Evolutionary conservation across 2,113 vertebrate species (phyloP).

Genomic region (Heterotilapia buettikoferi): DNA sequence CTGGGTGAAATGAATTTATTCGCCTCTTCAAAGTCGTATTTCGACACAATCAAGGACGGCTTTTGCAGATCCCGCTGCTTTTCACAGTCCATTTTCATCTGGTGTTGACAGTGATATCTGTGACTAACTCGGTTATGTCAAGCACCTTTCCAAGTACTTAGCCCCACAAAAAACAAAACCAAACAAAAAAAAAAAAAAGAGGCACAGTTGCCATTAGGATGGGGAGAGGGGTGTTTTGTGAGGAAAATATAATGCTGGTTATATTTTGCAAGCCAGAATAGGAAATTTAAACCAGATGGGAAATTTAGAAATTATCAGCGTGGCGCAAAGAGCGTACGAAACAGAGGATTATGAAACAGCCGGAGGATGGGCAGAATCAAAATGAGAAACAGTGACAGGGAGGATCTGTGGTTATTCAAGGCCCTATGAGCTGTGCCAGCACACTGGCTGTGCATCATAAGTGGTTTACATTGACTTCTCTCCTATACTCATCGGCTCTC

Average conservation of each 20-base stretch:
- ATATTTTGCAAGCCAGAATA: background rate
- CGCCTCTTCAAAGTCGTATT: background rate
- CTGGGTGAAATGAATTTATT: background rate
- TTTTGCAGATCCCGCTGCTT: background rate
- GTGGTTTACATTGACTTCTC: slow-evolving; percentile 17
- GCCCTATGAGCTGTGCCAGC: slow-evolving; percentile 7
- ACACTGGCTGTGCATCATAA: slow-evolving; percentile 11
- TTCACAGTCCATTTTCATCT: background rate
- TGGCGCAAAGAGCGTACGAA: background rate
- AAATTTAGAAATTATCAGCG: background rate
- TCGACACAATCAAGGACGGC: background rate
- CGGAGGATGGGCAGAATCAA: background rate
- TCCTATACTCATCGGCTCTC: background rate
- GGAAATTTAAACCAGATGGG: slow-evolving; percentile 59
- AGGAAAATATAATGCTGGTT: background rate
- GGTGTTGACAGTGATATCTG: background rate
- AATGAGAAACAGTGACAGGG: slow-evolving; percentile 15
- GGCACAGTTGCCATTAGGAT: slow-evolving; percentile 6
- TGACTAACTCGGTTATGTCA: background rate
- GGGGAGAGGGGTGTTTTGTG: background rate
- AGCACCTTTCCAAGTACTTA: slow-evolving; percentile 17
- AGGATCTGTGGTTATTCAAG: slow-evolving; percentile 1
- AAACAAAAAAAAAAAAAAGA: background rate
- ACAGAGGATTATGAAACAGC: background rate
- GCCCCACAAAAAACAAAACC: background rate